Percentiles rank a stretch among this genome's conserved stretches.
Evolutionary conservation across 2,888 invertebrate genomes (phyloP).

Genomic region (Agrilus cyanescens): DNA sequence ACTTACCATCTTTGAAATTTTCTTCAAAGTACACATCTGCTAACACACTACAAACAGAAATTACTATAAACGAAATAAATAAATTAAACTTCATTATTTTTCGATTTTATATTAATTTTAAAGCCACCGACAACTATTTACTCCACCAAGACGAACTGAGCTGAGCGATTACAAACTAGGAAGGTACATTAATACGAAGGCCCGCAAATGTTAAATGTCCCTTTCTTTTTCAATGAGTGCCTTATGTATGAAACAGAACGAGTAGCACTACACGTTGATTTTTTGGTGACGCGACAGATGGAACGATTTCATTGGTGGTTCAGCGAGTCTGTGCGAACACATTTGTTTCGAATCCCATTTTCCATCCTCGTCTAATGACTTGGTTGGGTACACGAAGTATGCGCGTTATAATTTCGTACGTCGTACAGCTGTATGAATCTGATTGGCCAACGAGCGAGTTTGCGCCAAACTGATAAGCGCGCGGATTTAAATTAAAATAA

Average conservation of each 20-base stretch:
- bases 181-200: too few species aligned
- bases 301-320: constrained; percentile 32
- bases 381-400: constrained; percentile 23
- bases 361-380: constrained; percentile 5
- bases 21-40: constrained; percentile 70
- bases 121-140: too few species aligned
- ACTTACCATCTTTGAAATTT: constrained; percentile 71
- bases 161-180: too few species aligned
- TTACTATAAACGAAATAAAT: constrained; percentile 41
- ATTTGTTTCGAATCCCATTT: not conserved
- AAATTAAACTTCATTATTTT: constrained; percentile 7
- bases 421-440: too few species aligned
- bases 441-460: too few species aligned
- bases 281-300: constrained; percentile 31
- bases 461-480: too few species aligned
- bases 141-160: too few species aligned
- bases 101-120: not conserved
- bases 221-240: too few species aligned
- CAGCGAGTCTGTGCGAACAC: not conserved
- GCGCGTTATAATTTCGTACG: not conserved
- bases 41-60: constrained; percentile 39
- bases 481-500: too few species aligned
- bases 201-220: too few species aligned
- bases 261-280: too few species aligned
- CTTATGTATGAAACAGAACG: too few species aligned